phyloP scores from a whole-genome alignment of 1,140 invertebrate species.

The Anagrus nilaparvatae region DNA sequence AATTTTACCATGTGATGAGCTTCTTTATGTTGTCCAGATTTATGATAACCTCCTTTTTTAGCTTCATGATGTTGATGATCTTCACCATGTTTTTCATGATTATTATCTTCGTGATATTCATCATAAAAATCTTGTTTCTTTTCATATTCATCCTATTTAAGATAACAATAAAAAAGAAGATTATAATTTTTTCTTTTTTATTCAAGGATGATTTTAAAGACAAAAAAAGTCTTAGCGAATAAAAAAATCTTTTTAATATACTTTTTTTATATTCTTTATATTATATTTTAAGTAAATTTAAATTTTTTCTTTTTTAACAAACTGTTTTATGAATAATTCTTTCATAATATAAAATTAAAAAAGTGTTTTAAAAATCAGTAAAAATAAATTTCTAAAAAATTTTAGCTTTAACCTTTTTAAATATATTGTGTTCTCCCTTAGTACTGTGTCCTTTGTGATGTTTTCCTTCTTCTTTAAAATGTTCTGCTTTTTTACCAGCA shows the following conservation, averaged over 20 bases:
- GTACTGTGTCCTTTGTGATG: slow-evolving; percentile 61
- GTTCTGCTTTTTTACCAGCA: slow-evolving; percentile 32
- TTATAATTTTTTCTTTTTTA: background rate
- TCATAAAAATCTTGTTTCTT: slow-evolving; percentile 65
- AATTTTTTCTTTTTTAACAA: background rate
- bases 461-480: slow-evolving; percentile 51
- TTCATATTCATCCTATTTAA: slow-evolving; percentile 51
- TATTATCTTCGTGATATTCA: slow-evolving; percentile 54
- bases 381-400: too few relatives aligned
- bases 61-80: slow-evolving; percentile 46
- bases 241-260: background rate
- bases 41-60: slow-evolving; percentile 42
- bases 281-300: background rate
- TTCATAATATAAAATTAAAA: background rate
- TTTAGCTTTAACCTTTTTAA: slow-evolving; percentile 54
- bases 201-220: background rate
- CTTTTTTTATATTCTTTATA: background rate
- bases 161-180: background rate
- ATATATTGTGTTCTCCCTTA: slow-evolving; percentile 59
- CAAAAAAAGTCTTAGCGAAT: background rate
- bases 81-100: slow-evolving; percentile 53
- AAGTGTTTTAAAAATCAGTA: background rate
- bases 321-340: background rate
- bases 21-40: slow-evolving; percentile 37
- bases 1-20: slow-evolving; percentile 41